phyloP scores from a whole-genome alignment of 2,113 vertebrate genomes.

The Heliornis fulica region DNA sequence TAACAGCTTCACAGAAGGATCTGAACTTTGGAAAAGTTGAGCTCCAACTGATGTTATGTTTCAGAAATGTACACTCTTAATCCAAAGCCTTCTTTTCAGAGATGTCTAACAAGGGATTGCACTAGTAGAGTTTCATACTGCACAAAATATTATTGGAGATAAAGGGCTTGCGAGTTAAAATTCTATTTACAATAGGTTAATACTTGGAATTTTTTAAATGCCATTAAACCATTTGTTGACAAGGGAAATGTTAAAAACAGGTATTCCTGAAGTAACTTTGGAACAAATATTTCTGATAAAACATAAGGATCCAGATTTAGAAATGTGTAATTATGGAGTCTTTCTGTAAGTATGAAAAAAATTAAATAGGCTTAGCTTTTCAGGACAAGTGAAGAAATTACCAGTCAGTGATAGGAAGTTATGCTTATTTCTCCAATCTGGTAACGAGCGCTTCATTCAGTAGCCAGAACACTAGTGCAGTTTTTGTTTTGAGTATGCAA shows the following conservation, averaged over 20 bases:
- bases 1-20: background rate
- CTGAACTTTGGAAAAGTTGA: background rate
- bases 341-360: background rate
- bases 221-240: background rate
- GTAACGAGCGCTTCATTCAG: background rate
- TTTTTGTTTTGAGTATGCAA: background rate
- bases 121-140: background rate
- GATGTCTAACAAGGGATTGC: background rate
- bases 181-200: background rate
- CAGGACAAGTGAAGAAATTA: background rate
- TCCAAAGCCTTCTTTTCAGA: background rate
- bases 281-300: background rate
- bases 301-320: background rate
- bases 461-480: background rate
- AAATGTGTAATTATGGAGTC: background rate
- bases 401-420: background rate
- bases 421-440: background rate
- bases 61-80: background rate
- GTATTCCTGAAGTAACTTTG: background rate
- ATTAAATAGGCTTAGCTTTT: background rate
- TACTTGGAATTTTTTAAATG: background rate
- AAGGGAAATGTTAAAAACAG: background rate
- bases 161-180: background rate
- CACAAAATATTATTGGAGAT: background rate
- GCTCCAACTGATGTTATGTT: background rate